Evolutionary conservation across 2,797 vertebrate genomes (phyloP).

Genomic region (Buceros bicornis): DNA sequence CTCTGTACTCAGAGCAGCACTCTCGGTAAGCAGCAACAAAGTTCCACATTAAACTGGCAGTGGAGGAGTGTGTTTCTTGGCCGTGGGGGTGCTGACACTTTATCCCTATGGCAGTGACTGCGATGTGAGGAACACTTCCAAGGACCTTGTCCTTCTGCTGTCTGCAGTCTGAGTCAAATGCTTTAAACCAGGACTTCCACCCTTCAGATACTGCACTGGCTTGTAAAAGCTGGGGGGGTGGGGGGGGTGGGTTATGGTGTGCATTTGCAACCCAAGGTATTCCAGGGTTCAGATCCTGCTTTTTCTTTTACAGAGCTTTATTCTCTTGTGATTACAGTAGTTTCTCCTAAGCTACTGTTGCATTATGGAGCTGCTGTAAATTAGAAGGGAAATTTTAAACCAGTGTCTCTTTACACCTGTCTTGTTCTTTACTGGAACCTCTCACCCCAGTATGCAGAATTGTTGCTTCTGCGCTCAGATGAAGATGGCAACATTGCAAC

Average conservation of each 20-base stretch:
- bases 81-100: background rate
- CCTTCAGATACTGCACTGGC: background rate
- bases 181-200: background rate
- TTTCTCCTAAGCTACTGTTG: background rate
- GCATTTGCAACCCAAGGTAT: background rate
- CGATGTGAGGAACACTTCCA: background rate
- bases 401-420: background rate
- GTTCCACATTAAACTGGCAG: background rate
- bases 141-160: background rate
- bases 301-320: background rate
- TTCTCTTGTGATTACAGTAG: background rate
- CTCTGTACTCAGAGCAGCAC: background rate
- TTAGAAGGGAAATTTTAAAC: background rate
- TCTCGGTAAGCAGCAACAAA: background rate
- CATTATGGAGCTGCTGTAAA: background rate
- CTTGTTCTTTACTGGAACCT: background rate
- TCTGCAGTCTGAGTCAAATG: background rate
- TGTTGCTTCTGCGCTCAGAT: background rate
- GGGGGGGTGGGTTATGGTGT: background rate
- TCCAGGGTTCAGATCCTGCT: background rate
- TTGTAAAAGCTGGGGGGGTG: background rate
- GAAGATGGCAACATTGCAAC: background rate
- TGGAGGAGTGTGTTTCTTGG: background rate
- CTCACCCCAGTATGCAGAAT: background rate
- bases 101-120: background rate